Conservation (phyloP, 1,140 invertebrate species). For the Eurytemora carolleeae region DNA sequence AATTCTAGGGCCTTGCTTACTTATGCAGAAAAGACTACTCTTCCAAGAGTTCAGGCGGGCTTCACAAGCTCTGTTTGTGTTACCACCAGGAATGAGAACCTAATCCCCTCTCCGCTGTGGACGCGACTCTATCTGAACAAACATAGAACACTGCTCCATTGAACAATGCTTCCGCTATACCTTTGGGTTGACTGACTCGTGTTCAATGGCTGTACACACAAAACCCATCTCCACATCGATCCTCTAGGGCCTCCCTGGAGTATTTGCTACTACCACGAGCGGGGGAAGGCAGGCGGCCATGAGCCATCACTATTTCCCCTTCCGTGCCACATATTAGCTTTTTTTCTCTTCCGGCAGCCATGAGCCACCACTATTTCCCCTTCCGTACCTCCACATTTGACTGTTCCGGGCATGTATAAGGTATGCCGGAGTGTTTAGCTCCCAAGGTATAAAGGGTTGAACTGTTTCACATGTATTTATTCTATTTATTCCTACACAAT, state of each 20-base stretch:
- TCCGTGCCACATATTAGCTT: too few species aligned
- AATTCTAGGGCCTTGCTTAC: constrained; percentile 47
- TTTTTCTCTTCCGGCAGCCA: too few species aligned
- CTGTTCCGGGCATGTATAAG: too few species aligned
- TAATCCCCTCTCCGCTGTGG: constrained; percentile 44
- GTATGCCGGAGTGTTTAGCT: too few species aligned
- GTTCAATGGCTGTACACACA: constrained; percentile 71
- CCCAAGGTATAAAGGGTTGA: too few species aligned
- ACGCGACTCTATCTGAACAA: constrained; percentile 49
- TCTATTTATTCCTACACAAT: too few species aligned
- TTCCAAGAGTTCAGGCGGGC: constrained; percentile 46
- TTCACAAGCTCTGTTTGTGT: constrained; percentile 45
- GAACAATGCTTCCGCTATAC: constrained; percentile 24
- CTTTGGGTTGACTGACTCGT: constrained; percentile 61
- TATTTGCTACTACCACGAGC: constrained; percentile 62
- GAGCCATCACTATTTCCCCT: too few species aligned
- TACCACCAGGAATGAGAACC: constrained; percentile 38
- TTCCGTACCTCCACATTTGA: too few species aligned
- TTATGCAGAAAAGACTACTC: constrained; percentile 54
- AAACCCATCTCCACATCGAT: constrained; percentile 69
- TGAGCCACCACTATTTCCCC: too few species aligned
- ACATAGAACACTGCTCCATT: constrained; percentile 33
- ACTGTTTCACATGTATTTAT: too few species aligned
- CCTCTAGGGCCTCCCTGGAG: too few species aligned
- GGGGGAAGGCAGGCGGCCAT: too few species aligned